A percentile compares a stretch with the other conserved stretches of the same genome.
Evolutionary conservation across 2,113 vertebrate genomes (phyloP).

Genomic region (Seriola rivoliana): DNA sequence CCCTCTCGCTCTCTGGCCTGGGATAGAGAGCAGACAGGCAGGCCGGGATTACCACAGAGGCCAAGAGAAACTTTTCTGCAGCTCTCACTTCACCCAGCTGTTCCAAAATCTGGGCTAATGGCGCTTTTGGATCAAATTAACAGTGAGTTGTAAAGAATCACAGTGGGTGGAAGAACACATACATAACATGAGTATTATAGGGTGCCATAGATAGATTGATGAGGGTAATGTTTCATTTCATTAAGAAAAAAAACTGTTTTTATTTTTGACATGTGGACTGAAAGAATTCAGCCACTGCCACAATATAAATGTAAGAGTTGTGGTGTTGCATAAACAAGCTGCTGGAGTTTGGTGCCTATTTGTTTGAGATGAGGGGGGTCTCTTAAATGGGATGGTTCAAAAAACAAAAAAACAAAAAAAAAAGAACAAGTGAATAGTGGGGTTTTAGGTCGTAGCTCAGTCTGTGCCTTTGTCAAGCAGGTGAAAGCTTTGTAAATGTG

Average conservation of each 20-base stretch:
- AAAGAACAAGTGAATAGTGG: slow-evolving; percentile 80
- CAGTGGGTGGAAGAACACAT: slow-evolving; percentile 8
- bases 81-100: slow-evolving; percentile 77
- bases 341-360: slow-evolving; percentile 45
- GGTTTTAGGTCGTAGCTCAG: slow-evolving; percentile 86
- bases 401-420: slow-evolving; percentile 47
- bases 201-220: not conserved
- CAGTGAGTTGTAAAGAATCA: slow-evolving; percentile 32
- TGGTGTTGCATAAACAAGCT: slow-evolving; percentile 41
- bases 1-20: slow-evolving; percentile 76
- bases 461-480: slow-evolving; percentile 86
- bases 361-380: slow-evolving; percentile 42
- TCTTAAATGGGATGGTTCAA: slow-evolving; percentile 56
- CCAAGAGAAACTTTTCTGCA: slow-evolving; percentile 68
- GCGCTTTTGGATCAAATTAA: slow-evolving; percentile 65
- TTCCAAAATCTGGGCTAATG: slow-evolving; percentile 68
- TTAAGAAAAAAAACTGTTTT: slow-evolving; percentile 3
- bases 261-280: slow-evolving; percentile 5
- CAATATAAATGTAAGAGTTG: slow-evolving; percentile 15
- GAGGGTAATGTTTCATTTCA: not conserved
- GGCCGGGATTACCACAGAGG: slow-evolving; percentile 72
- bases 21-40: slow-evolving; percentile 78
- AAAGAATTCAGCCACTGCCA: not conserved
- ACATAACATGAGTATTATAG: not conserved
- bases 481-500: slow-evolving; percentile 88